Conservation (phyloP, 2,113 vertebrate genomes). For the Notarius lentiginosus region DNA sequence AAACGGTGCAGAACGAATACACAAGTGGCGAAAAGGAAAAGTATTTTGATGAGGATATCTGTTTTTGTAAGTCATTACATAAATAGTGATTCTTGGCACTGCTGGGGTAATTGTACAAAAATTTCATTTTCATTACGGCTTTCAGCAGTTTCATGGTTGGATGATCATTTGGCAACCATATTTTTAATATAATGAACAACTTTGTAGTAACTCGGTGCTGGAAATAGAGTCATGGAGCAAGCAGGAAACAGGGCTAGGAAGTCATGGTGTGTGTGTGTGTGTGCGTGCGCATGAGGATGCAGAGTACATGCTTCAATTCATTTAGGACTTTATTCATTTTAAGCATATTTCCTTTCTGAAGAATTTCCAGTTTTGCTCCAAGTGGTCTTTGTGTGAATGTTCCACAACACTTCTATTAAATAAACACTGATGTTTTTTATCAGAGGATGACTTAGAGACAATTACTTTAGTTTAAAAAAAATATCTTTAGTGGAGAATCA, state of each 20-base stretch:
- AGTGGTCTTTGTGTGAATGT: neutral
- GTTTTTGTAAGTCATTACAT: neutral
- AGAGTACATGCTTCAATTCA: neutral
- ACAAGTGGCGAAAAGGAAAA: neutral
- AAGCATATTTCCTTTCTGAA: neutral
- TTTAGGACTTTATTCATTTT: conserved; percentile 3
- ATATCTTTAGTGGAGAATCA: neutral
- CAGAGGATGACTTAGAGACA: neutral
- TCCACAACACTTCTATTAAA: neutral
- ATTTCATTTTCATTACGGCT: neutral
- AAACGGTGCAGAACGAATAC: conserved; percentile 43
- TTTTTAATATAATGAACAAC: neutral
- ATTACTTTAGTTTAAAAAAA: conserved; percentile 1
- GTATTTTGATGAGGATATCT: neutral
- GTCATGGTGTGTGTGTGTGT: neutral
- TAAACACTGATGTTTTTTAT: neutral
- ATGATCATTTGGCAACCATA: neutral
- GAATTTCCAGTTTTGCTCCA: neutral
- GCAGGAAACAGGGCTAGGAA: conserved; percentile 1
- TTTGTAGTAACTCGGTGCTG: neutral
- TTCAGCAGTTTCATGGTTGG: neutral
- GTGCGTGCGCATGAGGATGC: neutral
- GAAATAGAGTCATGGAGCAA: neutral
- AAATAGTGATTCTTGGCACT: neutral
- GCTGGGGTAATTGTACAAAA: neutral